Evolutionary conservation across 2,888 invertebrate species (phyloP), one percentile per base, ranked within the genome.

Genomic region (Tetranychus piercei): DNA sequence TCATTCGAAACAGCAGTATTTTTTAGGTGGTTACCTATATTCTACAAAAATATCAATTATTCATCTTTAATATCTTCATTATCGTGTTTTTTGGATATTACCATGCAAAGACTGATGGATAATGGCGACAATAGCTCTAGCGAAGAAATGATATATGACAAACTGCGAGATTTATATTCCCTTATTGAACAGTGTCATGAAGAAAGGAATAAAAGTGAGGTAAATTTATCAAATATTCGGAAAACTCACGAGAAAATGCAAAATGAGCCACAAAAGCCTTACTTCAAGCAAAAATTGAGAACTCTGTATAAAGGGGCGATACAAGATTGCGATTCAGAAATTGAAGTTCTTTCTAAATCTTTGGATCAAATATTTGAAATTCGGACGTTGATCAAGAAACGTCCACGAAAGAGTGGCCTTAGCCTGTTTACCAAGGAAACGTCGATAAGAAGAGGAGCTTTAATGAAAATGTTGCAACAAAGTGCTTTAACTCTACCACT

Each of bases 401-500:
- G 74, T 45, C 76, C 75, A 7, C 71, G 74, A 44, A 74, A 76
- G 70, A 69, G n/a, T 71, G 73, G 73, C 18, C 66, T 74, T 44
- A 43, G 73, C 55, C 44, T 73, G 22, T 73, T 74, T 45, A 74
- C 65, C 18, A 75, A 76, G 75, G 74, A 76, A 71, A 73, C 74
- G 15, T 66, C 74, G 7, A 91, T 96, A 78, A 88, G 95, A 8
- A 87, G 94, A 78, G 94, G 95, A 1, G 91, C 94, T 0, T 86
- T 95, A 72, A 94, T 97, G 92, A 93, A 93, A 85, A 91, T 96
- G 90, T 84, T 99, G 74, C 87, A 91, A 77, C 90, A 90, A 78
- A 91, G 92, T 23, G 96, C 95, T 0, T 89, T 90, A 81, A 93
- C 94, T 0, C 82, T 99, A 76, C 97, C 97, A 0, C 84, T 99